Base-by-base conservation (phyloP, 2,888 invertebrate species). In the Galerucella pusilla region DNA sequence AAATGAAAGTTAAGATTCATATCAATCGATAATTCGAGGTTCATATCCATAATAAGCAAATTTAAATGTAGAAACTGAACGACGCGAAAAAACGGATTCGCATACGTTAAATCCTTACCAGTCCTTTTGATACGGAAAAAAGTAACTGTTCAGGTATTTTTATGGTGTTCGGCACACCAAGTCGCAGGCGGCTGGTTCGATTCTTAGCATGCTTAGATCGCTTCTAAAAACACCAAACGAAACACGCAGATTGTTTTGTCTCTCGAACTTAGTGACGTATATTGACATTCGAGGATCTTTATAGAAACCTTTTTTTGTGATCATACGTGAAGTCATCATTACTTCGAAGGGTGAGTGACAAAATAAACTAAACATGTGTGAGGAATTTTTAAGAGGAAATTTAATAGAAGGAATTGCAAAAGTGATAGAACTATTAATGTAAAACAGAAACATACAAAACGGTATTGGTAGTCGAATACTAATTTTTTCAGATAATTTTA, bases 131-230 rank as follows among this genome's bases (percentile, higher is more conserved):
- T 60, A 59, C 46, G 64, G 66, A 75, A 74, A 83, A 82, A 83
- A 84, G 80, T 73, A 79, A 82, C 83, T 80, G 80, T 81, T 75
- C 68, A 80, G 85, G 85, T 85, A 87, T 87, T 87, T 87, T 86
- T 86, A 87, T 86, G 85, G 86, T 85, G 85, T 85, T 84, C 81
- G 82, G 78, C 84, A 84, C 85, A 85, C 85, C 82, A 84, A 83
- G 84, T 81, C 81, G 78, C 80, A 84, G 86, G 86, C 86, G 86
- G 85, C 86, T 85, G 77, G 75, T 78, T 80, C 82, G 84, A 85
- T 85, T 85, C 85, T 78, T 81, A 68, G 80, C 80, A 81, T 84
- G 81, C 81, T 78, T 77, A 67, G 76, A 71, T 73, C 63, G 76
- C 71, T 70, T 73, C 64, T 61, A 79, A 80, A 80, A 80, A 79